Conservation (phyloP, 2,888 invertebrate species). For the Cerastis leucographa region DNA sequence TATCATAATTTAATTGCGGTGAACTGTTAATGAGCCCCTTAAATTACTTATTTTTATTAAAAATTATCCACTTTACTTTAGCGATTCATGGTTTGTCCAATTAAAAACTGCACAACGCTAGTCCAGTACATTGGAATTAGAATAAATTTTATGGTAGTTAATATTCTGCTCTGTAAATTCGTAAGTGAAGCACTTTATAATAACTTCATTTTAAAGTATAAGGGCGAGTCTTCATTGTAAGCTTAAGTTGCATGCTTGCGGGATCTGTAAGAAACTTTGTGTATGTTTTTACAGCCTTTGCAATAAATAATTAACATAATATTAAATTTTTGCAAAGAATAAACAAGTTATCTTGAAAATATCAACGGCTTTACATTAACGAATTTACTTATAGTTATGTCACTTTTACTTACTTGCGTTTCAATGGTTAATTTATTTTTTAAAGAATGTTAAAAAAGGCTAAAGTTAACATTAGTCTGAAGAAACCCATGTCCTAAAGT, state of each 20-base stretch:
- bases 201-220: slow-evolving; percentile 48
- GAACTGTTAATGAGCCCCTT: slow-evolving; percentile 11
- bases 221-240: neutral
- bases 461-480: too few species aligned
- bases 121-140: slow-evolving; percentile 30
- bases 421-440: neutral
- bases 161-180: slow-evolving; percentile 50
- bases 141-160: slow-evolving; percentile 62
- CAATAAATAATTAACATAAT: neutral
- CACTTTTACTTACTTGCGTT: neutral
- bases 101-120: slow-evolving; percentile 26
- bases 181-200: slow-evolving; percentile 28
- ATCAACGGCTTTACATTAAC: neutral
- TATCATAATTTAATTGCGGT: slow-evolving; percentile 29
- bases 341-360: neutral
- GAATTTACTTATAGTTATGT: neutral
- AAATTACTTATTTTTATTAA: slow-evolving; percentile 35
- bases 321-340: neutral
- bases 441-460: too few species aligned
- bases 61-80: slow-evolving; percentile 26
- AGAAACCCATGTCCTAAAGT: neutral
- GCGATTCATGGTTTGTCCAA: slow-evolving; percentile 17
- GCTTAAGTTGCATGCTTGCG: neutral
- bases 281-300: neutral
- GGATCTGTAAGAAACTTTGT: neutral